Evolutionary conservation across 2,797 vertebrate genomes (phyloP).

Genomic region (Carapus acus): DNA sequence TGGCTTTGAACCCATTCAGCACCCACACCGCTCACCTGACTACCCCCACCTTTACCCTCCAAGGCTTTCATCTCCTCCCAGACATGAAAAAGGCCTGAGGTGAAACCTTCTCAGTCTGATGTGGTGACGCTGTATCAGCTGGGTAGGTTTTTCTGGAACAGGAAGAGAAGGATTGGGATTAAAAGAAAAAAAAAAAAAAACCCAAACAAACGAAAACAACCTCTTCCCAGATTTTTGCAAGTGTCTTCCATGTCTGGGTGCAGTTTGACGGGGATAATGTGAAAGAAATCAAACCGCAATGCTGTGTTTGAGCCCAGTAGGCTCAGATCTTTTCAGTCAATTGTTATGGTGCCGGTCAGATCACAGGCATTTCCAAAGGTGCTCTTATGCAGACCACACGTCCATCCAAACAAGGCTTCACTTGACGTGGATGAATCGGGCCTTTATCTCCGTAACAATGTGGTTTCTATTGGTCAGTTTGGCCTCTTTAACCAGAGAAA

Average conservation of each 20-base stretch:
- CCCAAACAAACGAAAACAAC: too few species aligned
- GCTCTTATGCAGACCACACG: too few species aligned
- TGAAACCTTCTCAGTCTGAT: neutral
- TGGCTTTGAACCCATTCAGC: neutral
- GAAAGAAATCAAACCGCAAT: neutral
- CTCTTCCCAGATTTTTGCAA: neutral
- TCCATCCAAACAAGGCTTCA: too few species aligned
- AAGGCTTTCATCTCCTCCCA: neutral
- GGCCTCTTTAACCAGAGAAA: neutral
- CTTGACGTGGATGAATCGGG: too few species aligned
- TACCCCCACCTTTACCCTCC: too few species aligned
- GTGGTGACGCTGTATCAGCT: neutral
- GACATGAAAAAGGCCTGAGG: neutral
- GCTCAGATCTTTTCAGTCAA: too few species aligned
- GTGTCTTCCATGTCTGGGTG: neutral
- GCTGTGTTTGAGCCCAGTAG: neutral
- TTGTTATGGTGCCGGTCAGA: constrained; percentile 7
- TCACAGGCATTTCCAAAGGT: too few species aligned
- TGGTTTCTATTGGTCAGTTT: neutral
- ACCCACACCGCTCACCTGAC: neutral
- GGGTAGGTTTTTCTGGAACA: neutral
- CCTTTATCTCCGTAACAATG: neutral
- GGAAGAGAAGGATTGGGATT: neutral
- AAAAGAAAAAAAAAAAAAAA: too few species aligned
- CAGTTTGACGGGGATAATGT: neutral